Evolutionary conservation across 2,113 vertebrate genomes (phyloP).

Genomic region (Poeciliopsis prolifica): DNA sequence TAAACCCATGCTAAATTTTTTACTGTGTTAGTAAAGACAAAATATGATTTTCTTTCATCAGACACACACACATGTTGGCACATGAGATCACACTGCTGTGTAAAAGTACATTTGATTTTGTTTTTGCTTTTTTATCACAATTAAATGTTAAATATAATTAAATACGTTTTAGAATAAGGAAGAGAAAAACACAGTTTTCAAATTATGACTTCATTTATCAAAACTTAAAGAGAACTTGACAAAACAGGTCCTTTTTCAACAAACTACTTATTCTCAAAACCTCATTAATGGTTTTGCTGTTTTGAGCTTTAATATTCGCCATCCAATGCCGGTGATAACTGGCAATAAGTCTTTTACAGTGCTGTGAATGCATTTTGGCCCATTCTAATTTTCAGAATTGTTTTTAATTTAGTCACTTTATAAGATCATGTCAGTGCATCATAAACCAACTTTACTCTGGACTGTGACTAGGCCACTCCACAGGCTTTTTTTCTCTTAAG

Average conservation of each 20-base stretch:
- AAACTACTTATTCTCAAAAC: not conserved
- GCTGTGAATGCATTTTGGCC: not conserved
- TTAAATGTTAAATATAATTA: not conserved
- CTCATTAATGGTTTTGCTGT: not conserved
- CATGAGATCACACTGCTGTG: not conserved
- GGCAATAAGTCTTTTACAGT: not conserved
- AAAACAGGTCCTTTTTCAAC: not conserved
- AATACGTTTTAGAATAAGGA: not conserved
- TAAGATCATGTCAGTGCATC: not conserved
- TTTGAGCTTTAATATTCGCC: not conserved
- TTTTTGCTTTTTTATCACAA: not conserved
- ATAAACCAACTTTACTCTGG: not conserved
- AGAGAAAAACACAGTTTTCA: not conserved
- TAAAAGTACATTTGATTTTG: not conserved
- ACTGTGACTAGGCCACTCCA: no score
- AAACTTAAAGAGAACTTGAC: not conserved
- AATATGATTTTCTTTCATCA: slow-evolving; percentile 32
- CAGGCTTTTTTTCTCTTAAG: not conserved
- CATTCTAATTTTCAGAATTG: not conserved
- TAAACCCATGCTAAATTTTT: slow-evolving; percentile 8
- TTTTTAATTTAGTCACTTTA: not conserved
- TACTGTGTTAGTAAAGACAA: slow-evolving; percentile 20
- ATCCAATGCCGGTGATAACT: not conserved
- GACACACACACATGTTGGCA: slow-evolving; percentile 1
- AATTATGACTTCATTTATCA: not conserved